Evolutionary conservation across 2,888 invertebrate species (phyloP).

Genomic region (Eupeodes latifasciatus): DNA sequence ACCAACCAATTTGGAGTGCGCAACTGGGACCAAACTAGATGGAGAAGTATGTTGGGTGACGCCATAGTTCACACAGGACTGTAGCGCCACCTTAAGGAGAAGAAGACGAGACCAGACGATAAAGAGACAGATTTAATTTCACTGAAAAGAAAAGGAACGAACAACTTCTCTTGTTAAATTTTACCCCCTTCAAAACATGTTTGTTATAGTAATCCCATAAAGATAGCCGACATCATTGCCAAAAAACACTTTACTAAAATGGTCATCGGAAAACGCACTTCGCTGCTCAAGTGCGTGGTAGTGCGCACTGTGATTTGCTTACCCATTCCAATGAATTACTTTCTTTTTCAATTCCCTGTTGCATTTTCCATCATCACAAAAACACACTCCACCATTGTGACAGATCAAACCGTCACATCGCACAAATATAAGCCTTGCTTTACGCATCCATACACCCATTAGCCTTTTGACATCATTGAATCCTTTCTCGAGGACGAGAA

Average conservation of each 20-base stretch:
- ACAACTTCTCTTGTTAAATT: too few species aligned
- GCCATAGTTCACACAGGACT: too few species aligned
- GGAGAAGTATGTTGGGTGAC: too few species aligned
- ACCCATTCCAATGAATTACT: constrained; percentile 46
- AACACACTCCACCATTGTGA: constrained; percentile 39
- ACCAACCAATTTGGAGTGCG: too few species aligned
- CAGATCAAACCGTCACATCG: constrained; percentile 9
- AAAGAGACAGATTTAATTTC: too few species aligned
- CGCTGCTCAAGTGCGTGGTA: constrained; percentile 9
- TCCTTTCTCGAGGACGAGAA: constrained; percentile 24
- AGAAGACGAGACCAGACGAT: too few species aligned
- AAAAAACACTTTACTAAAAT: constrained; percentile 8
- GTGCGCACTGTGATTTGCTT: constrained; percentile 45
- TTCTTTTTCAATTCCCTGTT: constrained; percentile 44
- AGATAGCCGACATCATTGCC: background rate
- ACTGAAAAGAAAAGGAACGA: too few species aligned
- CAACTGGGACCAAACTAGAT: too few species aligned
- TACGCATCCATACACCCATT: constrained; percentile 52
- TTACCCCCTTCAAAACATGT: too few species aligned
- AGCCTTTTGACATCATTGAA: constrained; percentile 65
- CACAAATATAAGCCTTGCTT: background rate
- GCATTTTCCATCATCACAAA: constrained; percentile 34
- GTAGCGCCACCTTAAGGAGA: too few species aligned
- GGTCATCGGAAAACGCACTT: constrained; percentile 35
- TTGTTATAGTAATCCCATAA: background rate